Evolutionary conservation across 35 echinoderm and acorn worm species (phyloP), one percentile per base, ranked within the genome.

Genomic region (Apostichopus parvimensis): DNA sequence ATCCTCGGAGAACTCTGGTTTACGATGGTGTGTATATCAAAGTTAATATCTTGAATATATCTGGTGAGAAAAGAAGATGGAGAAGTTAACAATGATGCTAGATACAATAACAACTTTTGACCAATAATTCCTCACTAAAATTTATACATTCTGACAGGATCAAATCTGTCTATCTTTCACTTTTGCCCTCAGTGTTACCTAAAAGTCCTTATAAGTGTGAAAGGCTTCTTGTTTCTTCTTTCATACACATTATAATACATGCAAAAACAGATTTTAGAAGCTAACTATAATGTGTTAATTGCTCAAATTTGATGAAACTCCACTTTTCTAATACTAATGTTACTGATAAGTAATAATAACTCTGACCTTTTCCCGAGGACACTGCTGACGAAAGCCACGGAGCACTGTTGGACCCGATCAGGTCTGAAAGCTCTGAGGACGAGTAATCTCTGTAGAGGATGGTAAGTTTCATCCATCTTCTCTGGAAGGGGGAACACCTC

Each of bases 331-430:
- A 45, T 45, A 45, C 34, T 45, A 4, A 45, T 45, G 34, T 45
- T 45, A 45, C 34, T 45, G 34, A 45, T 0, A 45, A 45, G 55
- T 55, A 54, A 75, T 75, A 73, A 18, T 54, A 73, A 45, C 6
- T 87, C 97, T 93, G 80, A 98, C 97, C 93, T 98, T 77, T 98
- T 98, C 21, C 97, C 97, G 5, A 98, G 92, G 9, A 94, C 92
- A 60, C 77, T 79, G 55, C 87, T 87, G 7, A 99, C 97, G 92
- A 99, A 99, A 45, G 95, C 92, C 79, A 91, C 87, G 5, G 92
- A 71, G 21, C 95, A 95, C 64, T 99, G 97, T 81, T 92, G 94
- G 53, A 99, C 92, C 2, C 97, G 68, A 52, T 96, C 95, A 0
- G 94, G 95, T 62, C 95, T 83, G 77, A 99, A 99, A 11, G 97